Percentiles rank a stretch among this genome's conserved stretches.
Evolutionary conservation across 23 tunicate species (phyloP).

Genomic region (Halocynthia roretzi): DNA sequence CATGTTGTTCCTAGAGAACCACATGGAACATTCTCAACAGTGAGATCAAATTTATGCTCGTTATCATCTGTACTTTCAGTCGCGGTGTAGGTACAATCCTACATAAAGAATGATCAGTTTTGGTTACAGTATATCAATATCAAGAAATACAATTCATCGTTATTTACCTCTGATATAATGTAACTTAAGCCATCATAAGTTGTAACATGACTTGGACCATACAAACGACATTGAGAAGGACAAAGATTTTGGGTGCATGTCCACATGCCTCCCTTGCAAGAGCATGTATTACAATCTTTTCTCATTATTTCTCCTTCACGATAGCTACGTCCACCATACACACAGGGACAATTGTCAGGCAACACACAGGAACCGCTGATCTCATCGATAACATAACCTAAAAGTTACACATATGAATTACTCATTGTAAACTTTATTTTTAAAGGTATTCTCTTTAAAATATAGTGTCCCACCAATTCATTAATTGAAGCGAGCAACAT

Average conservation of each 20-base stretch:
- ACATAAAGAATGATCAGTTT: background rate
- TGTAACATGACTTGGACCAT: conserved; percentile 93
- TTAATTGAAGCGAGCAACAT: too few relatives aligned
- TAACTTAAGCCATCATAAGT: conserved; percentile 83
- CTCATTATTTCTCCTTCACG: conserved; percentile 94
- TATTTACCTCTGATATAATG: conserved; percentile 9
- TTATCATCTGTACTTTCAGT: conserved; percentile 71
- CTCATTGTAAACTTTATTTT: too few relatives aligned
- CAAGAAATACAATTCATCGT: background rate
- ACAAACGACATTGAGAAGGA: conserved; percentile 90
- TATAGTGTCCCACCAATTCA: too few relatives aligned
- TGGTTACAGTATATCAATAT: background rate
- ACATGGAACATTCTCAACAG: conserved; percentile 89
- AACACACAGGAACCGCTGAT: conserved; percentile 66
- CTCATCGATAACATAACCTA: conserved; percentile 94
- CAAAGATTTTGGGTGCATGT: conserved; percentile 88
- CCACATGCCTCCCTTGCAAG: conserved; percentile 86
- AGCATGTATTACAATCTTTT: conserved; percentile 94
- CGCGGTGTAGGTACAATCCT: conserved; percentile 89
- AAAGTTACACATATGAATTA: too few relatives aligned
- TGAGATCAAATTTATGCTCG: conserved; percentile 44
- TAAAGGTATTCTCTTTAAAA: too few relatives aligned
- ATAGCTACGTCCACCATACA: conserved; percentile 95
- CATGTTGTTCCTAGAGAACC: conserved; percentile 95
- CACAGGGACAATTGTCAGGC: conserved; percentile 93